Evolutionary conservation across 2,888 invertebrate species (phyloP).

Genomic region (Hemistola chrysoprasaria): DNA sequence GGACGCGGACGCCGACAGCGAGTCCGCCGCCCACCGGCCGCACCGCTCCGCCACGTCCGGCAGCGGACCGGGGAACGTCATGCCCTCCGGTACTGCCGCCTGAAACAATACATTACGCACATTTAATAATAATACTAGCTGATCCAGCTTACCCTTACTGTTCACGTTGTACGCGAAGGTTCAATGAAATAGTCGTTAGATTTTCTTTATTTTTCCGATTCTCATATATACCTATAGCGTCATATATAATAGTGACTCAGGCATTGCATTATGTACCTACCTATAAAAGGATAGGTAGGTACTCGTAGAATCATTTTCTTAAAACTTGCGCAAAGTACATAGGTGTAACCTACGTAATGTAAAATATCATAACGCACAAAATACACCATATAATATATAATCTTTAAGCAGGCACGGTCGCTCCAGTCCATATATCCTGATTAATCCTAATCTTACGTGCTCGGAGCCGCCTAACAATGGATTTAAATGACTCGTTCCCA

Average conservation of each 20-base stretch:
- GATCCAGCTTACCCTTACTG: too few relatives aligned
- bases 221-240: too few relatives aligned
- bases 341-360: background rate
- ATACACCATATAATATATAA: conserved; percentile 19
- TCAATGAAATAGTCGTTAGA: too few relatives aligned
- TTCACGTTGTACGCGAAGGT: too few relatives aligned
- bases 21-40: conserved; percentile 77
- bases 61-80: conserved; percentile 77
- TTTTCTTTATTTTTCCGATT: too few relatives aligned
- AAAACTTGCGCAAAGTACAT: too few relatives aligned
- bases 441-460: conserved; percentile 48
- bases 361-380: conserved; percentile 2
- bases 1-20: conserved; percentile 73
- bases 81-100: conserved; percentile 76
- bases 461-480: conserved; percentile 44
- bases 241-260: too few relatives aligned
- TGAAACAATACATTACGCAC: conserved; percentile 55
- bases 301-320: too few relatives aligned
- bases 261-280: too few relatives aligned
- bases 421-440: conserved; percentile 41
- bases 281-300: too few relatives aligned
- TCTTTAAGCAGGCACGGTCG: too few relatives aligned
- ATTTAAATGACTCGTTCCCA: conserved; percentile 36
- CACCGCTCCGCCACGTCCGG: conserved; percentile 79
- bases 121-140: too few relatives aligned